Evolutionary conservation across 1,140 invertebrate genomes (phyloP), one percentile per base, ranked within the genome.

Genomic region (Pectinophora gossypiella): DNA sequence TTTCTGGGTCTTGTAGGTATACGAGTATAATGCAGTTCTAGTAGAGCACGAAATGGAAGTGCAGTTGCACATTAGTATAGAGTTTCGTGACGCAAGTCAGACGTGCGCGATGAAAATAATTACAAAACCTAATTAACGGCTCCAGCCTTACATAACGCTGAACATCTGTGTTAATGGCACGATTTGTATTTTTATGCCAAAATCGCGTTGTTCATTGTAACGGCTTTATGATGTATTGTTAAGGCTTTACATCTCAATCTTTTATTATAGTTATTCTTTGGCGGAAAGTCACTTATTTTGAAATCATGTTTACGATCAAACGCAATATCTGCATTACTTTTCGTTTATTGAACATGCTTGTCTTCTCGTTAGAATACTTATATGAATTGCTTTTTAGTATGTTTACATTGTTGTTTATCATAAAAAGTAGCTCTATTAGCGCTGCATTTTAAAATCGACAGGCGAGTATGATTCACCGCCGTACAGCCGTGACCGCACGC

Each of bases 151-250:
- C 58, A 61, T 76, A 76, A 73, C 48, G 36, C 38, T 68, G 64
- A 67, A 60, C 74, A 77, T 76, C 76, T 79, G 73, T 82, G 78
- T 79, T 72, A 77, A 76, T 70, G 59, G 61, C 64, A 57, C 55
- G 49, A 63, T 64, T 60, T 65, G 52, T 66, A 63, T 56, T 55
- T 47, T 49, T 54, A 27, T 32, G 49, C 46, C 19, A 46, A 40
- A 40, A 32, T 12, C 6, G 27, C 7, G 36, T 40, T 15, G 36
- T 2, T 6, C 5, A 27, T 13, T 40, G 36, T 16, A 40, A 40
- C 15, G n/a, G n/a, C 16, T 40, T 40, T 40, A 40, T 15, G 36
- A 40, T 10, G 13, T 40, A 18, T 40, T 16, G n/a, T 40, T 40
- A n/a, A n/a, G n/a, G n/a, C n/a, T n/a, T n/a, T n/a, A 15, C 36